phyloP scores from a whole-genome alignment of 2,113 vertebrate genomes.

The Poeciliopsis retropinna region DNA sequence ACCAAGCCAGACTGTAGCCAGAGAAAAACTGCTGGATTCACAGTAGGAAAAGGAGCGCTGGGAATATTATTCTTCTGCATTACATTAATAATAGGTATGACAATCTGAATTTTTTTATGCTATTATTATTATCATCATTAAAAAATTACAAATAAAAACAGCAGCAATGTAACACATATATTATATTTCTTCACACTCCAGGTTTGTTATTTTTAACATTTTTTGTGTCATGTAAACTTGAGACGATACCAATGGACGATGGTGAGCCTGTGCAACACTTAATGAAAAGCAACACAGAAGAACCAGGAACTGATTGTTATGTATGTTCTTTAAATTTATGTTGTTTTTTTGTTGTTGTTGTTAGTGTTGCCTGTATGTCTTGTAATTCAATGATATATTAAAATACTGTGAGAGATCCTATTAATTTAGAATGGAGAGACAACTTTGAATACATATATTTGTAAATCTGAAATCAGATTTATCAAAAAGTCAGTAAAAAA shows the following conservation, averaged over 20 bases:
- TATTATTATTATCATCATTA: background rate
- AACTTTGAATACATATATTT: background rate
- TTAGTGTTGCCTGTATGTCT: too few relatives aligned
- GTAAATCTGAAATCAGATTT: background rate
- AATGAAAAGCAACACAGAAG: slow-evolving; percentile 57
- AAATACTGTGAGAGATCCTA: too few relatives aligned
- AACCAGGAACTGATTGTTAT: slow-evolving; percentile 65
- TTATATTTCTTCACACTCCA: slow-evolving; percentile 23
- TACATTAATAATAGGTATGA: slow-evolving; percentile 64
- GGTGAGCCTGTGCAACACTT: slow-evolving; percentile 10
- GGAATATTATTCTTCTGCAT: slow-evolving; percentile 19
- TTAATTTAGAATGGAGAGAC: too few relatives aligned
- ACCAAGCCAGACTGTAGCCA: slow-evolving; percentile 16
- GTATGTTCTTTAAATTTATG: slow-evolving; percentile 37
- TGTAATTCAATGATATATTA: too few relatives aligned
- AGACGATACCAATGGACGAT: background rate
- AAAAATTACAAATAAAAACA: background rate
- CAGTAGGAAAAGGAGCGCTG: background rate
- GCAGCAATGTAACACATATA: too few relatives aligned
- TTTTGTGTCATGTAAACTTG: slow-evolving; percentile 43
- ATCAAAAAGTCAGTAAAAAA: background rate
- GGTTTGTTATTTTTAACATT: slow-evolving; percentile 42
- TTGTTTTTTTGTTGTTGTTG: too few relatives aligned
- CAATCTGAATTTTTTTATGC: background rate
- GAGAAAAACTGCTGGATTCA: background rate